Evolutionary conservation across 2,797 vertebrate species (phyloP).

Genomic region (Takifugu ocellatus): DNA sequence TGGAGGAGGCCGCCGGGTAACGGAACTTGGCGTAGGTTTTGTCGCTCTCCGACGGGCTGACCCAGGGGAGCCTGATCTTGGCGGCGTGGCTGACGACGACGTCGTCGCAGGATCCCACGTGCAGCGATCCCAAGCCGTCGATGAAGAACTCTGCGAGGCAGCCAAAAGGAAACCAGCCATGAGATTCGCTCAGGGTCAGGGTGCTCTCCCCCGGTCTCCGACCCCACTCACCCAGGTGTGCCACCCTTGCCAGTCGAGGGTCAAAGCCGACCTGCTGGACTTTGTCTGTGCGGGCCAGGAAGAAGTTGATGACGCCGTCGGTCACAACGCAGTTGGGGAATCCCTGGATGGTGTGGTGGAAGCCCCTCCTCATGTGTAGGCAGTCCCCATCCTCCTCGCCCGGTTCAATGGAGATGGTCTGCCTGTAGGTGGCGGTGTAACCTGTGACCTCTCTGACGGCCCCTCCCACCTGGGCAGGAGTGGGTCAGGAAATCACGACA

Average conservation of each 20-base stretch:
- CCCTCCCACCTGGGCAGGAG: constrained; percentile 81
- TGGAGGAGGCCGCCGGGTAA: constrained; percentile 79
- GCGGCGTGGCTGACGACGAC: constrained; percentile 89
- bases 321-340: constrained; percentile 91
- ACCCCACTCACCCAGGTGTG: constrained; percentile 84
- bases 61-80: constrained; percentile 89
- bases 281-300: constrained; percentile 89
- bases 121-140: constrained; percentile 88
- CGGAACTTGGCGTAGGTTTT: constrained; percentile 85
- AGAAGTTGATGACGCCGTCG: constrained; percentile 94
- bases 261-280: constrained; percentile 91
- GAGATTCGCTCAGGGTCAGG: too few relatives aligned
- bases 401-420: constrained; percentile 81
- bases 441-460: constrained; percentile 88
- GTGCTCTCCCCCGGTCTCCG: not conserved
- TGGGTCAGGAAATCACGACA: not conserved
- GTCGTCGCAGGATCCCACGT: constrained; percentile 89
- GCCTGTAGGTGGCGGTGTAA: constrained; percentile 85
- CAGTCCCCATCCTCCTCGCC: constrained; percentile 86
- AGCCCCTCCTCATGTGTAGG: constrained; percentile 80
- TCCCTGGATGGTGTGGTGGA: constrained; percentile 83
- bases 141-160: constrained; percentile 79
- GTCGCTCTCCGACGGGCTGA: constrained; percentile 78
- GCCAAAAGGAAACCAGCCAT: not conserved
- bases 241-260: constrained; percentile 83